Evolutionary conservation across 1,140 invertebrate species (phyloP).

Genomic region (Trichomalopsis sarcophagae): DNA sequence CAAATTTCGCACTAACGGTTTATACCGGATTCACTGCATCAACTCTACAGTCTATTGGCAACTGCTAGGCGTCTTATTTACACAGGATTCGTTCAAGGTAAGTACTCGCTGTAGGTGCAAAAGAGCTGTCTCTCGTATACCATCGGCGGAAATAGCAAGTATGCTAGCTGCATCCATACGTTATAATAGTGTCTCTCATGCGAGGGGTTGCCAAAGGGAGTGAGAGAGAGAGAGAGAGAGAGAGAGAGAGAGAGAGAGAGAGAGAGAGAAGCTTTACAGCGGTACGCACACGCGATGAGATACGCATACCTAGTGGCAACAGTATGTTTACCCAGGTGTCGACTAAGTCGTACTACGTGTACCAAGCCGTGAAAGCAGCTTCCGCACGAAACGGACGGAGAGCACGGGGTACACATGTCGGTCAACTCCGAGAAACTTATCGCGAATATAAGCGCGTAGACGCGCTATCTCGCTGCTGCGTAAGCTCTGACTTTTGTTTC

Average conservation of each 20-base stretch:
- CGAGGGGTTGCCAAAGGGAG: neutral
- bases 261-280: neutral
- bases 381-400: neutral
- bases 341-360: conserved; percentile 3
- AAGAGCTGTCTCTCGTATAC: neutral
- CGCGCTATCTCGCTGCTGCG: neutral
- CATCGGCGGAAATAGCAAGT: neutral
- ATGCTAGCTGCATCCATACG: neutral
- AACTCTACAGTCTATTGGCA: no score
- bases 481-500: neutral
- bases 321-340: conserved; percentile 7
- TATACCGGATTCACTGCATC: no score
- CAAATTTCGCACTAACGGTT: no score
- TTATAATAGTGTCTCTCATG: neutral
- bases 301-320: neutral
- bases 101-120: neutral
- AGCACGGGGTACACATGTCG: neutral
- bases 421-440: neutral
- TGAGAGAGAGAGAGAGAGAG: no score
- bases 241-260: no score
- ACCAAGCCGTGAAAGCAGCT: neutral
- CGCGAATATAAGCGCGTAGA: neutral
- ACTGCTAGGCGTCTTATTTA: neutral
- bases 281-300: neutral
- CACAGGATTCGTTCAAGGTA: neutral